A percentile compares a stretch with the other conserved stretches of the same genome.
phyloP scores from a whole-genome alignment of 2,113 vertebrate genomes.

The Catharus minimus region DNA sequence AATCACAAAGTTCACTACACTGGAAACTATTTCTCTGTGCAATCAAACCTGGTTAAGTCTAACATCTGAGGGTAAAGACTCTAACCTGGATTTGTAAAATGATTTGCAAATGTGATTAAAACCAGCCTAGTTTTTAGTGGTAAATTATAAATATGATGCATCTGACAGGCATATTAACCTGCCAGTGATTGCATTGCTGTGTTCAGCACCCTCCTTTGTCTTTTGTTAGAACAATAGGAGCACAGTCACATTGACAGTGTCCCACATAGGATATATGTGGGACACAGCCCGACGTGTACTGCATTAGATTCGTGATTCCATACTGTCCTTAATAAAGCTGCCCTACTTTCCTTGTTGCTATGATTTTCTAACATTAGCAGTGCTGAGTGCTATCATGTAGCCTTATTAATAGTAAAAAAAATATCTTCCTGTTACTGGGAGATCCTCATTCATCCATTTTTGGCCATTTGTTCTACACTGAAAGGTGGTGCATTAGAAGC shows the following conservation, averaged over 20 bases:
- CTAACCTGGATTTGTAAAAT: not conserved
- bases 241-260: not conserved
- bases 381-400: not conserved
- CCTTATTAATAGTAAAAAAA: not conserved
- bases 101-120: not conserved
- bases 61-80: not conserved
- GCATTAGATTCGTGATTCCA: not conserved
- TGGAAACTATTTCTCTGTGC: not conserved
- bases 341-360: slow-evolving; percentile 39
- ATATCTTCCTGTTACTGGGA: not conserved
- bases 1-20: not conserved
- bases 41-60: not conserved
- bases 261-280: slow-evolving; percentile 5
- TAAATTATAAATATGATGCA: not conserved
- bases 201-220: not conserved
- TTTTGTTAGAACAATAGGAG: not conserved
- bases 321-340: slow-evolving; percentile 35
- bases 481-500: not conserved
- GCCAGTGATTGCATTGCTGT: not conserved
- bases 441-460: not conserved
- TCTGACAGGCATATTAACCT: not conserved
- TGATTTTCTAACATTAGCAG: slow-evolving; percentile 34
- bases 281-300: not conserved
- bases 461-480: not conserved
- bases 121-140: not conserved